phyloP scores from a whole-genome alignment of 2,888 invertebrate genomes.

The Leptopilina myrica region DNA sequence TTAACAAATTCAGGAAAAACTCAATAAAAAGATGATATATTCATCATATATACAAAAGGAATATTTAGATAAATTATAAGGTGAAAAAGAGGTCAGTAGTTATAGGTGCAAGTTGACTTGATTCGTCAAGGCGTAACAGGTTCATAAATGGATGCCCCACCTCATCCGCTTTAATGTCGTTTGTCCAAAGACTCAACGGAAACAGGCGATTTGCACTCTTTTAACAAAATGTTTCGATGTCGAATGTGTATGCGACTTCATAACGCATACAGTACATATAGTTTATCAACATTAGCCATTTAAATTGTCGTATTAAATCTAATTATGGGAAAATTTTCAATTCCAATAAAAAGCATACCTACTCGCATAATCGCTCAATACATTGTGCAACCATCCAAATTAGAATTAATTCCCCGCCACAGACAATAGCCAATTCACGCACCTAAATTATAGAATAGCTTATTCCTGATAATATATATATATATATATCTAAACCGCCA shows the following conservation, averaged over 20 bases:
- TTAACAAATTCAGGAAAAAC: too few species aligned
- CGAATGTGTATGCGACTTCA: slow-evolving; percentile 59
- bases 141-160: slow-evolving; percentile 74
- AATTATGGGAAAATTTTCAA: slow-evolving; percentile 51
- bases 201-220: slow-evolving; percentile 72
- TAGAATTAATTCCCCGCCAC: slow-evolving; percentile 32
- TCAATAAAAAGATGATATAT: background rate
- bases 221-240: slow-evolving; percentile 63
- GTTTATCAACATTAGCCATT: slow-evolving; percentile 49
- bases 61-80: background rate
- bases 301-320: slow-evolving; percentile 53
- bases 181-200: slow-evolving; percentile 68
- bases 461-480: slow-evolving; percentile 6
- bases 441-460: slow-evolving; percentile 34
- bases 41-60: background rate
- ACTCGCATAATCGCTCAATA: slow-evolving; percentile 31
- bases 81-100: slow-evolving; percentile 26
- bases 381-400: slow-evolving; percentile 35
- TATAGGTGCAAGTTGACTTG: slow-evolving; percentile 47
- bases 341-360: slow-evolving; percentile 29
- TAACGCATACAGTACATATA: slow-evolving; percentile 51
- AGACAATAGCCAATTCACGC: slow-evolving; percentile 35
- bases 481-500: background rate
- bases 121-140: slow-evolving; percentile 68
- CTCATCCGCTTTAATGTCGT: slow-evolving; percentile 73